A percentile compares a stretch with the other conserved stretches of the same genome.
Conservation (phyloP, 2,888 invertebrate species). For the Branchipolynoe longqiensis region DNA sequence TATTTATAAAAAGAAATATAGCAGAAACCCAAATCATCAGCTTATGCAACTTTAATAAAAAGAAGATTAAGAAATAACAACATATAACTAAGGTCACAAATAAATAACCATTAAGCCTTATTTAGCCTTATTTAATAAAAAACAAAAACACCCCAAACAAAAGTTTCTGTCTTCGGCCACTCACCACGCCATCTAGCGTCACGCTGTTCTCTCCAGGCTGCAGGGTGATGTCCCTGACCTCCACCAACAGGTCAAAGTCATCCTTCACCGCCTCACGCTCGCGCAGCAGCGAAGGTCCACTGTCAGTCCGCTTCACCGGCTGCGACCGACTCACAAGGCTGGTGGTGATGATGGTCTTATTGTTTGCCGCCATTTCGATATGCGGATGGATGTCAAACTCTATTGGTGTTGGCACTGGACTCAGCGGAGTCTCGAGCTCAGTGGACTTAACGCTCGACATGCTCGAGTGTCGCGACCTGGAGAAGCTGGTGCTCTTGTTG, state of each 20-base stretch:
- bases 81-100: too few relatives aligned
- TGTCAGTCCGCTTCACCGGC: conserved; percentile 44
- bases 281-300: conserved; percentile 83
- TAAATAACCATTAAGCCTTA: too few relatives aligned
- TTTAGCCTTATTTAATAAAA: too few relatives aligned
- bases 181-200: conserved; percentile 81
- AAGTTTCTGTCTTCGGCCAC: too few relatives aligned
- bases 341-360: conserved; percentile 67
- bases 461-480: conserved; percentile 54
- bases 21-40: too few relatives aligned
- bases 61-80: too few relatives aligned
- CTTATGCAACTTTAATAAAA: too few relatives aligned
- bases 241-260: conserved; percentile 86
- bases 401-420: conserved; percentile 35
- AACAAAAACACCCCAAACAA: too few relatives aligned
- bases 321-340: conserved; percentile 67
- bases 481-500: conserved; percentile 45
- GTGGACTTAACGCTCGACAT: conserved; percentile 44
- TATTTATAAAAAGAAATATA: too few relatives aligned
- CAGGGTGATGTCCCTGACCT: conserved; percentile 79
- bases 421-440: conserved; percentile 55
- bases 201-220: conserved; percentile 83
- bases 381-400: conserved; percentile 69
- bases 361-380: conserved; percentile 67
- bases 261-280: conserved; percentile 86